A percentile compares a stretch with the other conserved stretches of the same genome.
These are phyloP conservation scores for Helicoverpa assulta DNA, from an alignment of 2,888 invertebrate genomes.

Conservation along the genomic window DNA sequence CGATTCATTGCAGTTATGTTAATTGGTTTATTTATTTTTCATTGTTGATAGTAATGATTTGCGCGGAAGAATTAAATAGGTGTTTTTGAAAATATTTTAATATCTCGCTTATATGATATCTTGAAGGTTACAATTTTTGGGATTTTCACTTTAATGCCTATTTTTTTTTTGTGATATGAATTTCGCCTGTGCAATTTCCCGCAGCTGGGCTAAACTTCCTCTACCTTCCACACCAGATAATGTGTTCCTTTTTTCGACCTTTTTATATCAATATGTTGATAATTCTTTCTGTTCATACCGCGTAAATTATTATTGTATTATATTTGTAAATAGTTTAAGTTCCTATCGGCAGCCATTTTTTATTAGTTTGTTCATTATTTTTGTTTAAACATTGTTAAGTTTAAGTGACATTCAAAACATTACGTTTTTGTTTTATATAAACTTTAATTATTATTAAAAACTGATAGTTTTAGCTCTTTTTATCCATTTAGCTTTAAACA, in stretches of 20 bases:
- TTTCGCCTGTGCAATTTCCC: too few species aligned
- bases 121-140: too few species aligned
- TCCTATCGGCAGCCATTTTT: conserved; percentile 69
- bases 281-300: not conserved
- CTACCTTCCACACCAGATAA: not conserved
- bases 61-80: not conserved
- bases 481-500: conserved; percentile 58
- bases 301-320: conserved; percentile 10
- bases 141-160: not conserved
- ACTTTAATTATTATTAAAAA: conserved; percentile 41
- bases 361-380: conserved; percentile 40
- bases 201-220: too few species aligned
- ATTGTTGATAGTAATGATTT: conserved; percentile 19
- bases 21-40: conserved; percentile 13
- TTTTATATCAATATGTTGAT: not conserved
- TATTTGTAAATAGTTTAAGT: conserved; percentile 65
- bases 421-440: conserved; percentile 56
- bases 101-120: not conserved
- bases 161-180: too few species aligned
- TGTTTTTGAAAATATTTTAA: not conserved
- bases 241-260: not conserved
- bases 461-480: conserved; percentile 39
- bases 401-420: conserved; percentile 53
- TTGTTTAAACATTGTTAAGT: conserved; percentile 65
- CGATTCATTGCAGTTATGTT: conserved; percentile 15